phyloP scores from a whole-genome alignment of 2,888 invertebrate species.

The Tethea ocularis region DNA sequence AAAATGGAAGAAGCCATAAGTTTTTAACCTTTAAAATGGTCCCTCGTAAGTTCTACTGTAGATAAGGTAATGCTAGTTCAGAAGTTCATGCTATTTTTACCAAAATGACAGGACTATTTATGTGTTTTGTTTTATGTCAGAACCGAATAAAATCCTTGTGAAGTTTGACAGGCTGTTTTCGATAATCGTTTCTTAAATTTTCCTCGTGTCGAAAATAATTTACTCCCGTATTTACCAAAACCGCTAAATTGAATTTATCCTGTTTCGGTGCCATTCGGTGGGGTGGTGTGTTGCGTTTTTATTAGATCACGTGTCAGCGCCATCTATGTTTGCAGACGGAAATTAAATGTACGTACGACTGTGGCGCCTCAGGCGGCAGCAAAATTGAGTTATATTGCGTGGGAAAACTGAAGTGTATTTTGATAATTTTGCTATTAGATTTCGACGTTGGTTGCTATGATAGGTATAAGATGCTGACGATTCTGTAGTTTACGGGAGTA shows the following conservation, averaged over 20 bases:
- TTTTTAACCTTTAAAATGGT: neutral
- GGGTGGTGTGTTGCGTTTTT: constrained; percentile 36
- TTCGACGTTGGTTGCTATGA: neutral
- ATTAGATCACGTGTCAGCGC: constrained; percentile 55
- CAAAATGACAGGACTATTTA: constrained; percentile 53
- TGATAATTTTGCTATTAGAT: neutral
- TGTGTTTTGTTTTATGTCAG: constrained; percentile 40
- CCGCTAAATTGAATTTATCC: constrained; percentile 50
- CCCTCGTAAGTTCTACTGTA: constrained; percentile 23
- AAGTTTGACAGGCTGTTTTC: constrained; percentile 12
- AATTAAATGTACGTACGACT: constrained; percentile 41
- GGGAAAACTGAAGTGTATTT: neutral
- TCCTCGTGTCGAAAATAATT: constrained; percentile 24
- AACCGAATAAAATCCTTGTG: neutral
- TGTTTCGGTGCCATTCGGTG: too few relatives aligned
- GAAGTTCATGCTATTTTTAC: constrained; percentile 62
- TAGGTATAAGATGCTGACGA: too few relatives aligned
- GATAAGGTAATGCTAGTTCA: constrained; percentile 23
- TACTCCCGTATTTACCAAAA: constrained; percentile 39
- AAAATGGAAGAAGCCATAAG: too few relatives aligned
- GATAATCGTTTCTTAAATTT: constrained; percentile 24
- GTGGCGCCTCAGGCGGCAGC: constrained; percentile 30
- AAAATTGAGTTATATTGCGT: constrained; percentile 9
- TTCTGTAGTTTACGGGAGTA: too few relatives aligned
- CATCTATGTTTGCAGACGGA: constrained; percentile 55